A percentile compares a stretch with the other conserved stretches of the same genome.
Conservation (phyloP, 2,113 vertebrate species). For the Anoplopoma fimbria region DNA sequence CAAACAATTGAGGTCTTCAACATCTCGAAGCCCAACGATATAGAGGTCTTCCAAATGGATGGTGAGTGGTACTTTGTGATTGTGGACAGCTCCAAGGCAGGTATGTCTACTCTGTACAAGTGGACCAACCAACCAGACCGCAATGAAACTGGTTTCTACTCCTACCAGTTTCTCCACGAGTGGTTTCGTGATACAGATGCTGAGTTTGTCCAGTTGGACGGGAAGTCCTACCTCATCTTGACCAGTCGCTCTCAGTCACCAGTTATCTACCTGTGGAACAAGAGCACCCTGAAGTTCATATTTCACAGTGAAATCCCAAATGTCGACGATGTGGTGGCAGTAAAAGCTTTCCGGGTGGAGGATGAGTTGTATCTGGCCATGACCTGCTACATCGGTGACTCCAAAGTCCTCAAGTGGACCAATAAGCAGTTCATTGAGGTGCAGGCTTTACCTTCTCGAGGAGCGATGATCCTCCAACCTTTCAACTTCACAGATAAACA, state of each 20-base stretch:
- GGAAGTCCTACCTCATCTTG: slow-evolving; percentile 91
- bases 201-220: slow-evolving; percentile 91
- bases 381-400: slow-evolving; percentile 97
- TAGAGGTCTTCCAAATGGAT: slow-evolving; percentile 94
- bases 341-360: slow-evolving; percentile 92
- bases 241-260: slow-evolving; percentile 95
- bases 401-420: slow-evolving; percentile 93
- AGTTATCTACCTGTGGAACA: slow-evolving; percentile 96
- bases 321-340: slow-evolving; percentile 92
- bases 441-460: slow-evolving; percentile 93
- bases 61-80: slow-evolving; percentile 94
- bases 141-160: slow-evolving; percentile 94
- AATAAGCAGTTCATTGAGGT: slow-evolving; percentile 93
- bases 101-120: slow-evolving; percentile 95
- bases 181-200: slow-evolving; percentile 98
- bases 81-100: slow-evolving; percentile 97
- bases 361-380: slow-evolving; percentile 89
- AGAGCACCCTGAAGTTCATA: slow-evolving; percentile 91
- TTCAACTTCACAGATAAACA: slow-evolving; percentile 91
- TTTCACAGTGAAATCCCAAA: slow-evolving; percentile 90
- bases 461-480: slow-evolving; percentile 95
- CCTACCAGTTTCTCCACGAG: slow-evolving; percentile 95
- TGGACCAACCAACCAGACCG: slow-evolving; percentile 83
- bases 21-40: slow-evolving; percentile 98
- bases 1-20: slow-evolving; percentile 95